Evolutionary conservation across 2,113 vertebrate species (phyloP), one percentile per base, ranked within the genome.

Genomic region (Tor tambroides): DNA sequence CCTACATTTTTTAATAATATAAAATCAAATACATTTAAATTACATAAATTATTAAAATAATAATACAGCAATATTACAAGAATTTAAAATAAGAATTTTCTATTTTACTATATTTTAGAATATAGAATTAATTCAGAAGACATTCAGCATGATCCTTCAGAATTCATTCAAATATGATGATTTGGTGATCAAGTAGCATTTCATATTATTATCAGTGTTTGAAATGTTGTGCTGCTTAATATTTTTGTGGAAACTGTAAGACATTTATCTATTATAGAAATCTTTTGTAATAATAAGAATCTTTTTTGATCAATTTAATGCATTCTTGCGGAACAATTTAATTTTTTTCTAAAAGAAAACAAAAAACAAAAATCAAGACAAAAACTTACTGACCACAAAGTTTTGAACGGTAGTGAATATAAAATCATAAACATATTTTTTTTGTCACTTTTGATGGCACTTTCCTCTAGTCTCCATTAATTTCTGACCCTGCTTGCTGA

Each of bases 401-500:
- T 8, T 56, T 23, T 23, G 54, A 56, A 56, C 0, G 2, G 19
- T 56, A 21, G 54, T 56, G 54, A 21, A 56, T 56, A 56, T 59
- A 59, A 59, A 59, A 59, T 59, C 54, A 59, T 26, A 65, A 65
- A 14, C 72, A 75, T 4, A 49, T 43, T 7, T 10, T 19, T 61
- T 41, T 12, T 72, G 65, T 69, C 15, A 69, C 17, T 38, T 17
- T 71, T 74, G 35, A 74, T 74, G 21, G 35, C 38, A 43, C 38
- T 76, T 76, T 76, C 72, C 72, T 12, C 5, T 26, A 61, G 23
- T 76, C 41, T 14, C 41, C 41, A 76, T 46, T 76, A 9, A 49
- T 46, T 76, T 49, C 41, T 76, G 23, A 49, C 74, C 41, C 74
- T 76, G 74, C 74, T 76, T 76, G 74, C 74, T 76, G 17, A n/a